Base-by-base conservation (phyloP, 1,140 invertebrate genomes). In the Drosophila pseudoananassae region DNA sequence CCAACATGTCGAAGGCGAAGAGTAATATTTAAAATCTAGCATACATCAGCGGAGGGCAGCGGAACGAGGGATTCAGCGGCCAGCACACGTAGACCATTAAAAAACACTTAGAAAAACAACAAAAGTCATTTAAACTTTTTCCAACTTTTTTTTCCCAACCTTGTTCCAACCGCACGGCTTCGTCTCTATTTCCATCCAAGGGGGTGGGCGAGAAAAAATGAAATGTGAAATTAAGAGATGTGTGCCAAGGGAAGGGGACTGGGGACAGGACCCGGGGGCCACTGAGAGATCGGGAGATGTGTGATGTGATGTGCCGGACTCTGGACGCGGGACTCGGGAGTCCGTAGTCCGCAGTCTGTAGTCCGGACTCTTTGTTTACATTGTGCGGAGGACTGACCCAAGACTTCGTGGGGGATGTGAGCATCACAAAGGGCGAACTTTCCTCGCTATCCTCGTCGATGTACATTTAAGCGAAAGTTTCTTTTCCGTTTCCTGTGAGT, bases 401-500 rank as follows among this genome's bases (percentile, higher is more conserved):
- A 78, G 85, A 84, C 75, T 89, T 90, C 55, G 84, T 82, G 31
- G 91, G 90, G 77, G 91, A 90, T 79, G 91, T 76, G 69, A 92
- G 82, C 85, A 92, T 90, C 79, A 92, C 78, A 92, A 92, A 92
- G 69, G 91, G 88, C 71, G 88, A 91, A 82, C 91, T 90, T 81
- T 92, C 91, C 82, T 92, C 91, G 77, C 90, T 92, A 70, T 92
- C 91, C 74, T 91, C 84, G 84, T 89, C 89, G 83, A 88, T 88
- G 76, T 91, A 91, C 89, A 91, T 91, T 90, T 91, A 90, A 87
- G 73, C 76, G 71, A 88, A 87, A 83, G 83, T 85, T 87, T 83
- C 63, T 56, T 78, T 68, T 61, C 74, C 58, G 54, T 59, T 75
- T 52, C 52, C 51, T 54, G 50, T 61, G 20, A 12, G 36, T 55